Conservation (phyloP, 1,140 invertebrate species). For the Neodiprion virginianus region DNA sequence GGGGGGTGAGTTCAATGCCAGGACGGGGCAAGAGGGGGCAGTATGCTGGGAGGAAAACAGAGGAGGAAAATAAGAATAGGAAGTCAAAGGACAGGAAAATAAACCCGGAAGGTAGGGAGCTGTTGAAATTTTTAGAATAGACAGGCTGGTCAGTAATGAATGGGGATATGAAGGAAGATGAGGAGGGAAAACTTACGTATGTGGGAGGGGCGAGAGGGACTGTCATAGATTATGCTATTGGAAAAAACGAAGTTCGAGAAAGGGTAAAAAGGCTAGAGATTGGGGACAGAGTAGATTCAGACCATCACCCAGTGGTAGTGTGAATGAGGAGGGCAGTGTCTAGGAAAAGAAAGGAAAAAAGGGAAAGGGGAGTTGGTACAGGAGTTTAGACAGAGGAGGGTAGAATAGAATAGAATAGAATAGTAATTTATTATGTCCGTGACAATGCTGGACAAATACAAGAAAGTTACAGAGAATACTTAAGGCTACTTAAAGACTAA, state of each 20-base stretch:
- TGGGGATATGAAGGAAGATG: neutral
- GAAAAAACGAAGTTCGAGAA: neutral
- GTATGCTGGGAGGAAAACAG: neutral
- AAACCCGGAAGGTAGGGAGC: neutral
- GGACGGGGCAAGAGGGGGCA: neutral
- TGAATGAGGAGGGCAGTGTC: neutral
- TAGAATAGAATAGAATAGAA: neutral
- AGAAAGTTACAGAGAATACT: too few relatives aligned
- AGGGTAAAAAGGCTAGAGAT: neutral
- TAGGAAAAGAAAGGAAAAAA: neutral
- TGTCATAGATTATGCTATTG: neutral
- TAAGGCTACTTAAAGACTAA: too few relatives aligned
- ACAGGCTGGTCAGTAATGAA: neutral
- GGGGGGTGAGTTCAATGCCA: conserved; percentile 19
- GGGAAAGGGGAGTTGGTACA: neutral
- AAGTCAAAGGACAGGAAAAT: neutral
- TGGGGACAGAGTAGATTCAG: neutral
- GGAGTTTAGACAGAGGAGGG: neutral
- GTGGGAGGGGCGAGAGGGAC: neutral
- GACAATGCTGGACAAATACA: too few relatives aligned
- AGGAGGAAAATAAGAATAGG: neutral
- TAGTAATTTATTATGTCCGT: too few relatives aligned
- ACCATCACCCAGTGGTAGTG: neutral
- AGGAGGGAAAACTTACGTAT: neutral
- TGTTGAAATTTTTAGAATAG: neutral